These are phyloP conservation scores for Clunio marinus DNA, from an alignment of 2,888 invertebrate species.

Conservation along the genomic window DNA sequence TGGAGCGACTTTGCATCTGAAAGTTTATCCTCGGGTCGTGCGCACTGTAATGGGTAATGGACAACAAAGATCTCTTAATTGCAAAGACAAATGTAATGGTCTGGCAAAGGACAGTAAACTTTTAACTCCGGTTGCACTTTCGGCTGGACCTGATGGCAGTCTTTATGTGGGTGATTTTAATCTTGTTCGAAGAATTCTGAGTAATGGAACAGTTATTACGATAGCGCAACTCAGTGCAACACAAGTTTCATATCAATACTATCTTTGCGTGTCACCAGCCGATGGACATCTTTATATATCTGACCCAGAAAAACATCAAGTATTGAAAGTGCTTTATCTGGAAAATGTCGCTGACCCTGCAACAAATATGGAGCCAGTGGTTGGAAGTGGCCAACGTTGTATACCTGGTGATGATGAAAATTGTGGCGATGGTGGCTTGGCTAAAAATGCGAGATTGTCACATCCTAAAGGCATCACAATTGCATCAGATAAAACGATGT, in stretches of 20 bases:
- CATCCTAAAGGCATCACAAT: slow-evolving; percentile 97
- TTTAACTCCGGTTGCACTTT: slow-evolving; percentile 87
- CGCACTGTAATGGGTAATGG: slow-evolving; percentile 92
- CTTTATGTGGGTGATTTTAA: slow-evolving; percentile 97
- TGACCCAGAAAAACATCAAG: slow-evolving; percentile 90
- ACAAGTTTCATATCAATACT: slow-evolving; percentile 95
- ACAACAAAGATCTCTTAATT: slow-evolving; percentile 76
- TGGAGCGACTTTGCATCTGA: slow-evolving; percentile 90
- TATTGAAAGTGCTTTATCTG: slow-evolving; percentile 69
- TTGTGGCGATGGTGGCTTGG: slow-evolving; percentile 93
- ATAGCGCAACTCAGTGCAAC: slow-evolving; percentile 86
- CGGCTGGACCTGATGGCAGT: slow-evolving; percentile 93
- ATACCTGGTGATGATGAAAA: slow-evolving; percentile 89
- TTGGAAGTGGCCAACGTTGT: slow-evolving; percentile 90
- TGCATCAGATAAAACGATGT: slow-evolving; percentile 92
- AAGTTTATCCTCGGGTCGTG: slow-evolving; percentile 84
- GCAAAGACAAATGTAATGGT: slow-evolving; percentile 82
- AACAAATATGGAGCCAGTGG: slow-evolving; percentile 78
- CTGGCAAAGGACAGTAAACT: slow-evolving; percentile 83
- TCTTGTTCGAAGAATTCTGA: slow-evolving; percentile 82
- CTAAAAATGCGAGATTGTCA: slow-evolving; percentile 83
- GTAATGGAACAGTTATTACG: slow-evolving; percentile 85
- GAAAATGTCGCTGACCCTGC: slow-evolving; percentile 78
- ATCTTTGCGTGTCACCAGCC: slow-evolving; percentile 91
- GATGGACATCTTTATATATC: slow-evolving; percentile 95